Evolutionary conservation across 2,113 vertebrate species (phyloP), one percentile per base, ranked within the genome.

Genomic region (Varanus salvator): DNA sequence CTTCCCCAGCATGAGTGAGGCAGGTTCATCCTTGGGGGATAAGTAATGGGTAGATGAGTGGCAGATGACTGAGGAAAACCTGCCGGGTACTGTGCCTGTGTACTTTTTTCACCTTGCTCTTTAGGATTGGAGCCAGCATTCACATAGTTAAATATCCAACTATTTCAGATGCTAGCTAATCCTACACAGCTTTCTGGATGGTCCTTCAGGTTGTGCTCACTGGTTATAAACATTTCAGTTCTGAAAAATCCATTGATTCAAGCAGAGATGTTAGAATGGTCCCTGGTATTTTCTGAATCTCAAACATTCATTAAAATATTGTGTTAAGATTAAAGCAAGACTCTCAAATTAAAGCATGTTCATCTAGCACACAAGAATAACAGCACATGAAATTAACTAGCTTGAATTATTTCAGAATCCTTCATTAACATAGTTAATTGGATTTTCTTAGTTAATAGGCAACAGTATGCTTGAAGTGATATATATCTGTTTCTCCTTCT

Each of bases 361-460:
- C 34, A 12, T 44, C 60, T 66, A 66, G 23, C 21, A 83, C 3
- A 83, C 21, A 80, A 78, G 57, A 44, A 27, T 50, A 78, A 15
- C 2, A 68, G 17, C 34, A 66, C 11, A 12, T 66, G 60, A 64
- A 83, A 83, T 66, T 29, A 38, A 8, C 31, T 60, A 50, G 88
- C 84, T 90, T 48, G 84, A 82, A 69, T 82, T 64, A 57, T 85
- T 88, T 52, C 84, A 88, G 85, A 93, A 66, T 91, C 90, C 90
- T 92, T 96, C 94, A 64, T 80, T 64, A 3, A 94, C 92, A 81
- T 84, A 1, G 80, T 60, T 72, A 31, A 83, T 38, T 83, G 54
- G 92, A 92, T 95, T 96, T 94, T 54, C 92, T 87, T 93, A 76
- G n/a, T 90, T 93, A 94, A 93, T 91, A 93, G 92, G 17, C 27